These are phyloP conservation scores for Cyprinodon brontotheroides DNA, from an alignment of 2,113 vertebrate species.

Conservation along the genomic window DNA sequence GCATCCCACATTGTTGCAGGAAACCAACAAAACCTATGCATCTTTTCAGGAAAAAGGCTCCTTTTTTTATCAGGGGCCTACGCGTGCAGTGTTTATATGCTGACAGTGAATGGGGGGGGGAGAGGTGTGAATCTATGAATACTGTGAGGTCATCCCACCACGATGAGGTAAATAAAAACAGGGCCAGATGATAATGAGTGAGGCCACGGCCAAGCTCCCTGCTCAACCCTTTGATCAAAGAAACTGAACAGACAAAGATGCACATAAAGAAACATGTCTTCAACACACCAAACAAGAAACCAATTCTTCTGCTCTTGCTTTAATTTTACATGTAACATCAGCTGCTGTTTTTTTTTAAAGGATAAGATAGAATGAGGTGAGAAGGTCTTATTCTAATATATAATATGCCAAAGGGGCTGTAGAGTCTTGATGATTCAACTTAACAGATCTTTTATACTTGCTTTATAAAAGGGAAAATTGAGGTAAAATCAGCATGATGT, in stretches of 20 bases:
- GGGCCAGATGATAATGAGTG: constrained; percentile 59
- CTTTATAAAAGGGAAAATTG: too few relatives aligned
- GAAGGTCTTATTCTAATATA: not conserved
- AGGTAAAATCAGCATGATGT: not conserved
- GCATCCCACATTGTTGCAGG: constrained; percentile 51
- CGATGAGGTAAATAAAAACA: constrained; percentile 70
- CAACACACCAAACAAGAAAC: constrained; percentile 35
- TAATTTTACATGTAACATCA: constrained; percentile 23
- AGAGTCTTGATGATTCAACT: too few relatives aligned
- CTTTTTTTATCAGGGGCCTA: constrained; percentile 31
- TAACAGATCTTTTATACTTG: too few relatives aligned
- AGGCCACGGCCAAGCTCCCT: constrained; percentile 41
- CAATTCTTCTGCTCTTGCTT: constrained; percentile 39
- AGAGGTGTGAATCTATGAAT: constrained; percentile 64
- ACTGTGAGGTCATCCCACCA: constrained; percentile 58
- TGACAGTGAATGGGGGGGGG: constrained; percentile 56
- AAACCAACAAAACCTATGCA: constrained; percentile 60
- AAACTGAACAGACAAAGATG: constrained; percentile 48
- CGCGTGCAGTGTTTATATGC: constrained; percentile 56
- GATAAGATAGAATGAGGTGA: not conserved
- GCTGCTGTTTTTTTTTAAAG: constrained; percentile 8
- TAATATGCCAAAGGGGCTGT: not conserved
- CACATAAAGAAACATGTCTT: constrained; percentile 30
- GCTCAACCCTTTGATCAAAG: constrained; percentile 59
- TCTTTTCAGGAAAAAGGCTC: constrained; percentile 60